phyloP scores from a whole-genome alignment of 1,140 invertebrate genomes.

The Chrysoperla carnea region DNA sequence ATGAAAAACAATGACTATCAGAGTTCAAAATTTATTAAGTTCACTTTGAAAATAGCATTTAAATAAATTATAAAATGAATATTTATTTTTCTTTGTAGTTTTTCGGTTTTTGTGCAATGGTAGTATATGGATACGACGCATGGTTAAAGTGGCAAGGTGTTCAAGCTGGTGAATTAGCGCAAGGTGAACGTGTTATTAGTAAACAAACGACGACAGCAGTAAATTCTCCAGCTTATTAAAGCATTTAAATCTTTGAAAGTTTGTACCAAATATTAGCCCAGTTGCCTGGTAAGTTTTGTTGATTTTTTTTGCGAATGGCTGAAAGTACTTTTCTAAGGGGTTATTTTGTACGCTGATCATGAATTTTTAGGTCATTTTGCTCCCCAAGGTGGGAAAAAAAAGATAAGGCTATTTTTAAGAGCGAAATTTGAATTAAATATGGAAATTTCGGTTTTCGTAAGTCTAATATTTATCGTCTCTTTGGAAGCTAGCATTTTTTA shows the following conservation, averaged over 20 bases:
- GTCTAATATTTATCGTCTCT: too few relatives aligned
- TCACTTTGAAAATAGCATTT: not conserved
- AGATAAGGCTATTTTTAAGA: too few relatives aligned
- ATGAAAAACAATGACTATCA: not conserved
- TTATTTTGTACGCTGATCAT: too few relatives aligned
- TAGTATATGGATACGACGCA: conserved; percentile 58
- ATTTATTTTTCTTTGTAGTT: conserved; percentile 38
- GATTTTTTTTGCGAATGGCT: too few relatives aligned
- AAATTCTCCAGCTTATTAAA: conserved; percentile 27
- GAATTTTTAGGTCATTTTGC: too few relatives aligned
- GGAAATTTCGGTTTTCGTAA: too few relatives aligned
- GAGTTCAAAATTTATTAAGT: not conserved
- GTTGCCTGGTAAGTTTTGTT: too few relatives aligned
- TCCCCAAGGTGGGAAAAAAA: too few relatives aligned
- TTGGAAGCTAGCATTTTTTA: too few relatives aligned
- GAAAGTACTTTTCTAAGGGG: too few relatives aligned
- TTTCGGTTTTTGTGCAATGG: conserved; percentile 61
- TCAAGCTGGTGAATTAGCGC: conserved; percentile 46
- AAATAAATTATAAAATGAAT: not conserved
- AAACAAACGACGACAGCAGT: conserved; percentile 39
- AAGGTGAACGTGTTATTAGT: conserved; percentile 45
- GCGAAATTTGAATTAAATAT: too few relatives aligned
- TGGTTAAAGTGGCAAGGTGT: conserved; percentile 52
- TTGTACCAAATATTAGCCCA: not conserved
- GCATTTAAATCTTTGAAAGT: not conserved